phyloP scores from a whole-genome alignment of 2,888 invertebrate genomes.

The Phengaris alcon region DNA sequence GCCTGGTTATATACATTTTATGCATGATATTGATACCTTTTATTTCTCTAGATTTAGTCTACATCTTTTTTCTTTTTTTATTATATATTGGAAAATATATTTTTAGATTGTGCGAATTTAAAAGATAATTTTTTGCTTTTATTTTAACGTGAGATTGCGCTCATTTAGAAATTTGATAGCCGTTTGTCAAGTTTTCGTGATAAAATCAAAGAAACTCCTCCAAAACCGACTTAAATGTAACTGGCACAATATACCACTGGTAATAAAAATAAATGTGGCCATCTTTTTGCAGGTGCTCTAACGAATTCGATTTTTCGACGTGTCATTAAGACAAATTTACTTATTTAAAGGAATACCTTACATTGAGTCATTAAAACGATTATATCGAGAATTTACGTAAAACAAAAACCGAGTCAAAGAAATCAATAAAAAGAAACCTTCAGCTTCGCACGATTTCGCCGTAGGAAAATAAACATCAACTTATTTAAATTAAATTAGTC shows the following conservation, averaged over 20 bases:
- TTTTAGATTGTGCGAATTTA: background rate
- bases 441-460: constrained; percentile 43
- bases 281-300: constrained; percentile 17
- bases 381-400: constrained; percentile 37
- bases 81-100: no score
- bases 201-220: constrained; percentile 21
- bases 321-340: constrained; percentile 3
- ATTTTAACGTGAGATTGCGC: constrained; percentile 19
- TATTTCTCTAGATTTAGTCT: no score
- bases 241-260: constrained; percentile 11
- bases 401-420: constrained; percentile 36
- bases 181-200: constrained; percentile 15
- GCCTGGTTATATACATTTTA: no score
- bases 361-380: constrained; percentile 38
- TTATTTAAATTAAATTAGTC: constrained; percentile 46
- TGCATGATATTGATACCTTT: no score
- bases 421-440: constrained; percentile 40
- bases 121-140: constrained; percentile 25
- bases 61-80: no score
- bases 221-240: constrained; percentile 16
- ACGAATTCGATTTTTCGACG: constrained; percentile 21
- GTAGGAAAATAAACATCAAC: constrained; percentile 38
- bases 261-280: constrained; percentile 25
- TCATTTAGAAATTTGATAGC: constrained; percentile 21
- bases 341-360: constrained; percentile 14